phyloP scores from a whole-genome alignment of 35 echinoderm and acorn worm species.

The Eucidaris tribuloides region DNA sequence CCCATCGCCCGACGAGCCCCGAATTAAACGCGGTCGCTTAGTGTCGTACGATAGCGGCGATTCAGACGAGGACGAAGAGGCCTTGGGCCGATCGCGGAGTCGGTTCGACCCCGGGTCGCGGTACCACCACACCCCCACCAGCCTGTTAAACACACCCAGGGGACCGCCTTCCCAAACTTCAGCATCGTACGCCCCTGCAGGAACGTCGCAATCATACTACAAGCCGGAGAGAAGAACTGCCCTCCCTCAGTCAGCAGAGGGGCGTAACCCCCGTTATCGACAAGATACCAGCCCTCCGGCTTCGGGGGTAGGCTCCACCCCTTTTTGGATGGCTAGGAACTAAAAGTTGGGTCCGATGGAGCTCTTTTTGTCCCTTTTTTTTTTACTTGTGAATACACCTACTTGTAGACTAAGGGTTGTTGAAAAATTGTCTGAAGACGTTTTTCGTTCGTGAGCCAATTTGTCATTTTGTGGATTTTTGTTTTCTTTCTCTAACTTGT shows the following conservation, averaged over 20 bases:
- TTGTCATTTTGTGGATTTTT: too few relatives aligned
- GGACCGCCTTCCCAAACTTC: slow-evolving; percentile 2
- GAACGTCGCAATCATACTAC: background rate
- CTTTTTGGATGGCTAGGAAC: slow-evolving; percentile 21
- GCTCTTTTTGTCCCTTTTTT: too few relatives aligned
- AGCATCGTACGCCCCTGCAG: too few relatives aligned
- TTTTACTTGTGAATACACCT: too few relatives aligned
- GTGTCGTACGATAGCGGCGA: slow-evolving; percentile 6
- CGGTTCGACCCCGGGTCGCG: background rate
- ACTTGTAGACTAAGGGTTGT: too few relatives aligned
- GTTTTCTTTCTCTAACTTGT: too few relatives aligned
- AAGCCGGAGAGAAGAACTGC: slow-evolving; percentile 6
- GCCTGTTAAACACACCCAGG: background rate
- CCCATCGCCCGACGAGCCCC: background rate
- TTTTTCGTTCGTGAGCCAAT: too few relatives aligned
- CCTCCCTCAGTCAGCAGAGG: too few relatives aligned
- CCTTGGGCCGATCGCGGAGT: background rate
- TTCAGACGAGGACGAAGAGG: slow-evolving; percentile 6
- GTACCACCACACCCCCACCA: background rate
- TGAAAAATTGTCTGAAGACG: too few relatives aligned
- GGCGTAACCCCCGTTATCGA: too few relatives aligned
- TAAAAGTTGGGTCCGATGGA: too few relatives aligned
- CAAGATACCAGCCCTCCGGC: too few relatives aligned
- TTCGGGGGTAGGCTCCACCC: background rate
- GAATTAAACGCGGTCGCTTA: background rate